Percentiles rank a stretch among this genome's conserved stretches.
Evolutionary conservation across 2,113 vertebrate species (phyloP).

Genomic region (Nestor notabilis): DNA sequence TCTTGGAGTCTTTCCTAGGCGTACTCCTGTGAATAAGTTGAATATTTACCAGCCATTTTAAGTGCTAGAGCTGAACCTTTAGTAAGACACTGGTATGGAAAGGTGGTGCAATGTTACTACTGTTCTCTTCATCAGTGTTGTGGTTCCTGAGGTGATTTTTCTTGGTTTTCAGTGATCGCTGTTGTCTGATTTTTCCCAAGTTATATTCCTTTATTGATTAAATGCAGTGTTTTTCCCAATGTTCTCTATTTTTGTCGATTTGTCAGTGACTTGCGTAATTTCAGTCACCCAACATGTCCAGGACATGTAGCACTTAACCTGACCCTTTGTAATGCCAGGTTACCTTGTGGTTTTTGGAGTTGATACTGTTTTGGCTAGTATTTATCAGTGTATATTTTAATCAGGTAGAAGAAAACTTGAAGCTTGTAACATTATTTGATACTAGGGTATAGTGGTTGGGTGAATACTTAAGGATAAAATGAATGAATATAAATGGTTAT

Average conservation of each 20-base stretch:
- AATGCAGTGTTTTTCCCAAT: background rate
- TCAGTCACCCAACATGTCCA: background rate
- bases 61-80: background rate
- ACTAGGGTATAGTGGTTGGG: background rate
- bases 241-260: background rate
- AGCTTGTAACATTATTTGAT: background rate
- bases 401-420: background rate
- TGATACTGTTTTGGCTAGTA: background rate
- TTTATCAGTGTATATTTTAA: background rate
- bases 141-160: background rate
- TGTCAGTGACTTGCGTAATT: background rate
- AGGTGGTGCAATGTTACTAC: background rate
- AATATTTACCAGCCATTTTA: background rate
- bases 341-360: background rate
- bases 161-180: background rate
- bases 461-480: background rate
- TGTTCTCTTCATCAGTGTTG: background rate
- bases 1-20: background rate
- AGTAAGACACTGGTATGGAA: background rate
- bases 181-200: background rate
- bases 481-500: background rate
- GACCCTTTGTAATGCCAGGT: background rate
- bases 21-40: background rate
- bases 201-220: background rate
- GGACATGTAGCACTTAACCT: background rate